These are phyloP conservation scores for Orthonyx spaldingii DNA, from an alignment of 2,113 vertebrate genomes.

Conservation along the genomic window DNA sequence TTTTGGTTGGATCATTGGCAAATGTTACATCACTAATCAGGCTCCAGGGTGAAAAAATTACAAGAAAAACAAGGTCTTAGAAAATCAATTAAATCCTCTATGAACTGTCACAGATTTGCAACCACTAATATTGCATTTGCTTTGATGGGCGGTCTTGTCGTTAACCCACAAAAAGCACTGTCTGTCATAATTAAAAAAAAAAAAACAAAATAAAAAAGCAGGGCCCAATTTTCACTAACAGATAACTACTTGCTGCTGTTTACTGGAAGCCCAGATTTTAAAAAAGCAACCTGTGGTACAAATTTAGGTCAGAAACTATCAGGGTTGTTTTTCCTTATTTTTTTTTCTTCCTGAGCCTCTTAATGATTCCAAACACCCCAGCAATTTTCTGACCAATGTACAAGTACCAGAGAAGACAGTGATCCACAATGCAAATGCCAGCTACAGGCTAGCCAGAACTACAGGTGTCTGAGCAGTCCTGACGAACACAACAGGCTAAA, in stretches of 20 bases:
- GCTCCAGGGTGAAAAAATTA: slow-evolving; percentile 43
- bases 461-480: slow-evolving; percentile 10
- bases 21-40: slow-evolving; percentile 49
- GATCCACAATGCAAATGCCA: slow-evolving; percentile 21
- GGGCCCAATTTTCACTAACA: slow-evolving; percentile 8
- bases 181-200: neutral
- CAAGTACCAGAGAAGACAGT: slow-evolving; percentile 1
- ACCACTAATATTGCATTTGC: slow-evolving; percentile 15
- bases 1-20: slow-evolving; percentile 60
- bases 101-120: neutral
- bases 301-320: slow-evolving; percentile 56
- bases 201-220: neutral
- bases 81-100: slow-evolving; percentile 20
- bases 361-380: slow-evolving; percentile 42
- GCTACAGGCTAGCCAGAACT: neutral
- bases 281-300: neutral
- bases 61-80: slow-evolving; percentile 25
- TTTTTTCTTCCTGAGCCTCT: slow-evolving; percentile 64
- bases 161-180: slow-evolving; percentile 31
- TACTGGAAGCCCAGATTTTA: slow-evolving; percentile 35
- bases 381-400: slow-evolving; percentile 20
- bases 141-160: neutral
- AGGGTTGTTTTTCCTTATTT: slow-evolving; percentile 48
- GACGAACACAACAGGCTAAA: neutral
- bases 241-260: slow-evolving; percentile 11